phyloP scores from a whole-genome alignment of 2,888 invertebrate genomes.

The Aphidius colemani region DNA sequence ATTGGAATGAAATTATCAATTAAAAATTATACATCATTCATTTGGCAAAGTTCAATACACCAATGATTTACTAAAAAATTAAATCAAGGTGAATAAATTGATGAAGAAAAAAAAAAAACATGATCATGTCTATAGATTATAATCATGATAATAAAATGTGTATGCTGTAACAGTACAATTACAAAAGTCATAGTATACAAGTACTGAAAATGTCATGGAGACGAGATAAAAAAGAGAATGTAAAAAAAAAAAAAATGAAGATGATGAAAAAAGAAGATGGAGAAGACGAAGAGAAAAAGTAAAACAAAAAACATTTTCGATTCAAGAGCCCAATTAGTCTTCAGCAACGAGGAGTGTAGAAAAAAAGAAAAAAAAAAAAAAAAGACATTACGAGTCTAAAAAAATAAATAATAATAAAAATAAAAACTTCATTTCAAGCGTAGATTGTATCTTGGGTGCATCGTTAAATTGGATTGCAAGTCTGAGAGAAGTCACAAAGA shows the following conservation, averaged over 20 bases:
- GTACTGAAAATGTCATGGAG: not conserved
- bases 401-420: conserved; percentile 14
- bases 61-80: too few relatives aligned
- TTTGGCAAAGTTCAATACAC: too few relatives aligned
- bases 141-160: not conserved
- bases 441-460: conserved; percentile 30
- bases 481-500: conserved; percentile 36
- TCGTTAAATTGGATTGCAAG: conserved; percentile 31
- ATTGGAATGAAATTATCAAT: too few relatives aligned
- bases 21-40: too few relatives aligned
- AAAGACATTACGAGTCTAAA: conserved; percentile 10
- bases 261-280: conserved; percentile 14
- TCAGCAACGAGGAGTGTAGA: conserved; percentile 27
- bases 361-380: conserved; percentile 5
- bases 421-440: conserved; percentile 25
- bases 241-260: not conserved
- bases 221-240: not conserved
- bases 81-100: too few relatives aligned
- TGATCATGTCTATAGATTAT: too few relatives aligned
- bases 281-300: not conserved
- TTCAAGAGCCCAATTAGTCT: conserved; percentile 34
- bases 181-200: conserved; percentile 9
- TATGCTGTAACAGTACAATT: conserved; percentile 13
- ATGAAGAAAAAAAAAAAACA: not conserved
- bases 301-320: conserved; percentile 3